Base-by-base conservation (phyloP, 2,797 vertebrate species). In the Eleutherodactylus coqui region DNA sequence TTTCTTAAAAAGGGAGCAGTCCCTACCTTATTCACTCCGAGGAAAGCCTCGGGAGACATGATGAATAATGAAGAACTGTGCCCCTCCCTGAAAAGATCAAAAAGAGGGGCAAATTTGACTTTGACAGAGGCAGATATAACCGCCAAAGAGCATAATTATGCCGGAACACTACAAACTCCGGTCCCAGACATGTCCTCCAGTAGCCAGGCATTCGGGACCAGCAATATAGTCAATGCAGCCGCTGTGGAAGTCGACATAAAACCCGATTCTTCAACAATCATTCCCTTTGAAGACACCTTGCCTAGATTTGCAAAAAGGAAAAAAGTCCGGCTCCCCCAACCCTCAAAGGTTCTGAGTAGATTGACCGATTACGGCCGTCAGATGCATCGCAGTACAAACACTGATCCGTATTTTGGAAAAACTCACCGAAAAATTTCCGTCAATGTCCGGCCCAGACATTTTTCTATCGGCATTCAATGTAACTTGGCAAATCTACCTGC, bases 1-100 rank as follows among this genome's bases (percentile, higher is more conserved):
- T 73, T 72, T 45, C 70, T 73, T n/a, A 73, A 73, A 73, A 73
- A 27, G 70, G 70, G 70, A 45, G 70, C 70, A 8, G 11, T 73
- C n/a, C 70, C 70, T 43, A 45, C 70, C 70, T 24, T 73, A 27
- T 73, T 73, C 41, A 5, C 41, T 43, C 41, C 14, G 7, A 14
- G 13, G 27, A 73, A n/a, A 73, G 24, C 13, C 1, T 13, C 41
- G 9, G 41, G 11, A 73, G 41, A 45, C 0, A 41, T 16, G 24
- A 27, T 6, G n/a, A n/a, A n/a, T 6, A 24, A 73, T 14, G 70
- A 45, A 11, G 67, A 11, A 43, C 7, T 21, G 6, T 5, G n/a
- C 21, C 24, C 8, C 1, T 14, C 70, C 0, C 5, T 73, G 0
- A 73, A 73, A 45, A 45, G 41, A 73, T 10, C 11, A 27, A 73